Percentiles rank a stretch among this genome's conserved stretches.
Evolutionary conservation across 2,797 vertebrate species (phyloP).

Genomic region (Denticeps clupeoides): DNA sequence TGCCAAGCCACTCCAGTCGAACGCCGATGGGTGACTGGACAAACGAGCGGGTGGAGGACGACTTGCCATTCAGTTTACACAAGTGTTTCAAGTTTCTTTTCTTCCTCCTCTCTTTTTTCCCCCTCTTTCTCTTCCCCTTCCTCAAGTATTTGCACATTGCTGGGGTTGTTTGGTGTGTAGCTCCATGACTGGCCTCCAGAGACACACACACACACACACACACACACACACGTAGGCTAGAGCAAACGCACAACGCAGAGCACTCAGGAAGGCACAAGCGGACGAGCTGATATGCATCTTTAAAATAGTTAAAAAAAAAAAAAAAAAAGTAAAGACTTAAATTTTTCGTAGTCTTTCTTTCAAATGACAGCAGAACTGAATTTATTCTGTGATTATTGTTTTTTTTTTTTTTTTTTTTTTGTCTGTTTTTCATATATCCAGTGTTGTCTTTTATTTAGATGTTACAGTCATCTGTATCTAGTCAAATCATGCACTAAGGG

Average conservation of each 20-base stretch:
- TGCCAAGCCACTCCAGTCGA: slow-evolving; percentile 7
- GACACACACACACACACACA: not conserved
- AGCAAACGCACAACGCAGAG: slow-evolving; percentile 2
- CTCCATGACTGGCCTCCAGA: slow-evolving; percentile 7
- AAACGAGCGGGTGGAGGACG: slow-evolving; percentile 5
- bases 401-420: not conserved
- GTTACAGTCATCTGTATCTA: not conserved
- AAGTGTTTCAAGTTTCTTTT: slow-evolving; percentile 4
- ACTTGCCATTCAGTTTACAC: slow-evolving; percentile 25
- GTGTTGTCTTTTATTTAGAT: not conserved
- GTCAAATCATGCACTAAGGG: not conserved
- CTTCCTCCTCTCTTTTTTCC: not conserved
- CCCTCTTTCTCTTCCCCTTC: slow-evolving; percentile 8
- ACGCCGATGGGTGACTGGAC: not conserved
- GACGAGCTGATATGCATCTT: slow-evolving; percentile 7
- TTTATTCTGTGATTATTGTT: not conserved
- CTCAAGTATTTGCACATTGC: slow-evolving; percentile 26
- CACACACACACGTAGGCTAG: not conserved
- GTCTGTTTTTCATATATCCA: not conserved
- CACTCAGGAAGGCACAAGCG: slow-evolving; percentile 12
- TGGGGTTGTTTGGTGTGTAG: slow-evolving; percentile 7
- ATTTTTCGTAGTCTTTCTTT: not conserved
- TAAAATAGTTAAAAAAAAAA: not conserved
- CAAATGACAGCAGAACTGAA: not conserved
- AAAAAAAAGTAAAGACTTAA: not conserved